phyloP scores from a whole-genome alignment of 2,888 invertebrate genomes.

The Melieria omissa region DNA sequence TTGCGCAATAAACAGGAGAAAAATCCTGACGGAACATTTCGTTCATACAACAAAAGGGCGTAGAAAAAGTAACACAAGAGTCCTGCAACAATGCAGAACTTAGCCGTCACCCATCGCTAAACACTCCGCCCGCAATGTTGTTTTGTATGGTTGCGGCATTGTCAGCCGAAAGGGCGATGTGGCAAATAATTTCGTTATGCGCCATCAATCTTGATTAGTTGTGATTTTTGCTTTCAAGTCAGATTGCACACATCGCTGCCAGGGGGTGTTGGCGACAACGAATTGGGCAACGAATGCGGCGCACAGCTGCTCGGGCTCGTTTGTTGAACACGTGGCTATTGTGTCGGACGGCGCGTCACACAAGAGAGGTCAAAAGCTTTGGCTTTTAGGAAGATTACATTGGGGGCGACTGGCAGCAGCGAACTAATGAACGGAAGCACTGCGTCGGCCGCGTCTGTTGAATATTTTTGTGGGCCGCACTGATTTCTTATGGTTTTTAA shows the following conservation, averaged over 20 bases:
- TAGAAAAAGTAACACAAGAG: too few species aligned
- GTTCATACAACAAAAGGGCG: too few species aligned
- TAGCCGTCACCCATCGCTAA: too few species aligned
- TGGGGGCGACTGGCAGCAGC: background rate
- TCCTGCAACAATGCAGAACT: too few species aligned
- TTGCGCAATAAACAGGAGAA: too few species aligned
- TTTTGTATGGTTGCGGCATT: too few species aligned
- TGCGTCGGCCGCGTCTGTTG: background rate
- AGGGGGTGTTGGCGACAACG: background rate
- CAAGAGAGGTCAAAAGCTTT: slow-evolving; percentile 28
- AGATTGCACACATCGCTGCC: slow-evolving; percentile 10
- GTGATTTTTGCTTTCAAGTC: slow-evolving; percentile 61
- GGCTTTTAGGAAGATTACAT: slow-evolving; percentile 27
- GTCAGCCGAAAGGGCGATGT: background rate
- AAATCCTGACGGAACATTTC: too few species aligned
- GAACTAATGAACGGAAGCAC: background rate
- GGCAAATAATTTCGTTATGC: slow-evolving; percentile 61
- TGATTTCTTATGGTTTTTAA: background rate
- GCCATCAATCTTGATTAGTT: slow-evolving; percentile 67
- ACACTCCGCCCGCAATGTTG: too few species aligned
- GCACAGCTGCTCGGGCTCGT: background rate
- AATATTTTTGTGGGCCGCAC: background rate
- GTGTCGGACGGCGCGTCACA: background rate
- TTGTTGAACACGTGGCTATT: slow-evolving; percentile 31
- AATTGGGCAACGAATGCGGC: background rate